Conservation (phyloP, 1,140 invertebrate species). For the Rhopalosiphum maidis region DNA sequence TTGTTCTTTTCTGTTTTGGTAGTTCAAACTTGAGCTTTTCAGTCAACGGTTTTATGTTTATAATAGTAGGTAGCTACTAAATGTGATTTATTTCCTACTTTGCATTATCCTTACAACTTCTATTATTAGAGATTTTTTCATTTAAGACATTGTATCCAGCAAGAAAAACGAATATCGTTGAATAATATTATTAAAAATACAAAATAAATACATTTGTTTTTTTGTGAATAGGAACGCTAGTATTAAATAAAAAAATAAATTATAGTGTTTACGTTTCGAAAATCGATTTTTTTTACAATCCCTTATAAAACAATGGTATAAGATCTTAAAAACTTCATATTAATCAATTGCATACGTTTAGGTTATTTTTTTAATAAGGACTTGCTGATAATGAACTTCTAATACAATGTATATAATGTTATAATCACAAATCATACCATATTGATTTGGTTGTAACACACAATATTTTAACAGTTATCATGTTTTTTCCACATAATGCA, state of each 20-base stretch:
- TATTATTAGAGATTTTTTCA: not conserved
- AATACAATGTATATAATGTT: not conserved
- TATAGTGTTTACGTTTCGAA: too few species aligned
- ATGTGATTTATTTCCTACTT: constrained; percentile 35
- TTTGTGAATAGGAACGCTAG: not conserved
- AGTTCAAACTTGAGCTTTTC: not conserved
- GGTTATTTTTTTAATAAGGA: not conserved
- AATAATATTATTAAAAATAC: not conserved
- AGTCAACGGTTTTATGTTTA: constrained; percentile 22
- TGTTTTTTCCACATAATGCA: not conserved
- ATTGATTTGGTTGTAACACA: not conserved
- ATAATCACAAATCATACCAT: not conserved
- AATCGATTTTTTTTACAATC: too few species aligned
- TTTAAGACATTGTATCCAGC: not conserved
- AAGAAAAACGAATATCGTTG: not conserved
- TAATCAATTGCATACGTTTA: not conserved
- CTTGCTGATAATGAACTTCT: not conserved
- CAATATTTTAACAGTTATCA: not conserved
- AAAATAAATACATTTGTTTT: not conserved
- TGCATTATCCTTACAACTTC: not conserved
- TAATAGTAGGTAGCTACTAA: not conserved
- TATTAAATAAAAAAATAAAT: not conserved
- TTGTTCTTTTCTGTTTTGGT: constrained; percentile 12
- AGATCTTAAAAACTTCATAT: too few species aligned
- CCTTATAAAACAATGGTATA: too few species aligned